Evolutionary conservation across 2,888 invertebrate species (phyloP).

Genomic region (Megalurothrips usitatus): DNA sequence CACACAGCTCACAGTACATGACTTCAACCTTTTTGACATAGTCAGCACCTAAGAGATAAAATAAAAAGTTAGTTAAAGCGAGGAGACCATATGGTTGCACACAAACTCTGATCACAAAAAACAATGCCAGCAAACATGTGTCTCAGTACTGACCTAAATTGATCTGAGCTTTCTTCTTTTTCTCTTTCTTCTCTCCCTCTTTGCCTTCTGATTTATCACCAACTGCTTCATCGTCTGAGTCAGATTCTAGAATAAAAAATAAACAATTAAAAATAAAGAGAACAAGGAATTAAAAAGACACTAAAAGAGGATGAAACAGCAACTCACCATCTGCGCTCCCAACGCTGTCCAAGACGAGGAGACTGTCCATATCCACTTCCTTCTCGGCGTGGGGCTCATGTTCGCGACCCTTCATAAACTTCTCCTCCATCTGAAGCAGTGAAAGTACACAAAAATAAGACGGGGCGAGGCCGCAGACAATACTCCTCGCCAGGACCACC

Average conservation of each 20-base stretch:
- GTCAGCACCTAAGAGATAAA: conserved; percentile 53
- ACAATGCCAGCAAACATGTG: conserved; percentile 33
- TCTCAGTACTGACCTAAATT: conserved; percentile 52
- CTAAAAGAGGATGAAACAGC: neutral
- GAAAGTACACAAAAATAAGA: too few relatives aligned
- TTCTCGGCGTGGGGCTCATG: conserved; percentile 47
- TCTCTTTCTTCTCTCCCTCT: conserved; percentile 44
- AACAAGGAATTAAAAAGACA: conserved; percentile 31
- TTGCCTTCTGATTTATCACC: conserved; percentile 46
- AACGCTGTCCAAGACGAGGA: conserved; percentile 83
- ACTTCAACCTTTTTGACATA: conserved; percentile 74
- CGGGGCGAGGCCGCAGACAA: too few relatives aligned
- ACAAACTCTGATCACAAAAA: conserved; percentile 11
- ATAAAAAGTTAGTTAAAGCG: conserved; percentile 2
- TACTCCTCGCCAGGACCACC: too few relatives aligned
- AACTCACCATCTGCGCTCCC: conserved; percentile 72
- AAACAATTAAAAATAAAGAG: conserved; percentile 29
- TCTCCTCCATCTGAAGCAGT: conserved; percentile 52
- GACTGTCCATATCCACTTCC: conserved; percentile 74
- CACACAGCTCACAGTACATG: conserved; percentile 74
- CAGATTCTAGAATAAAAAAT: conserved; percentile 41
- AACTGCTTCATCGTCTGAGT: conserved; percentile 55
- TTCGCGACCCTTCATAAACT: neutral
- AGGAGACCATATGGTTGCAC: neutral
- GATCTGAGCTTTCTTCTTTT: conserved; percentile 55